These are phyloP conservation scores for Steatocranus sp. DNA, from an alignment of 2,797 vertebrate species.

Conservation along the genomic window DNA sequence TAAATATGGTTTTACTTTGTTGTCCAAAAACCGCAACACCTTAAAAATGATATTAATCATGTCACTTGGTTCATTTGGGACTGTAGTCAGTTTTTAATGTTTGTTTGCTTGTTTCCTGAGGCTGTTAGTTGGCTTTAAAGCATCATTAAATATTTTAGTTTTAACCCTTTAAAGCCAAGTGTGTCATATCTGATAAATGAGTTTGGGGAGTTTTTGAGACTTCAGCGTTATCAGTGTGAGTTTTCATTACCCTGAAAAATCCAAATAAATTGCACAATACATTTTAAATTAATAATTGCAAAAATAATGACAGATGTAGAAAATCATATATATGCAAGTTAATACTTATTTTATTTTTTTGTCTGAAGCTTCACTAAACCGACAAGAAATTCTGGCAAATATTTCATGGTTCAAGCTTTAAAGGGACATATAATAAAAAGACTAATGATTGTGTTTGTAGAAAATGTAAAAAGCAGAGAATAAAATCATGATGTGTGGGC, in stretches of 20 bases:
- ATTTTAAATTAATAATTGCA: background rate
- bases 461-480: background rate
- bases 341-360: background rate
- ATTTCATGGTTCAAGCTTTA: background rate
- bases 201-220: background rate
- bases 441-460: rapidly evolving
- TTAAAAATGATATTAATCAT: background rate
- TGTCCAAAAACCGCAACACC: background rate
- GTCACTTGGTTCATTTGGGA: background rate
- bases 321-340: background rate
- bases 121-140: background rate
- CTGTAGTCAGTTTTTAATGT: background rate
- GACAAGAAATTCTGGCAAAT: background rate
- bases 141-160: background rate
- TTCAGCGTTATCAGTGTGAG: background rate
- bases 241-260: background rate
- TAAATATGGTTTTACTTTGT: constrained; percentile 18
- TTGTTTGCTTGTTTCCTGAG: background rate
- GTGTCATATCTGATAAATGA: background rate
- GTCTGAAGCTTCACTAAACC: background rate
- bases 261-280: background rate
- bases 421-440: background rate
- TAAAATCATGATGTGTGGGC: background rate
- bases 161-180: background rate
- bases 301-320: background rate